Evolutionary conservation across 2,797 vertebrate genomes (phyloP), one percentile per base, ranked within the genome.

Genomic region (Enteromius afrohamiltoni): DNA sequence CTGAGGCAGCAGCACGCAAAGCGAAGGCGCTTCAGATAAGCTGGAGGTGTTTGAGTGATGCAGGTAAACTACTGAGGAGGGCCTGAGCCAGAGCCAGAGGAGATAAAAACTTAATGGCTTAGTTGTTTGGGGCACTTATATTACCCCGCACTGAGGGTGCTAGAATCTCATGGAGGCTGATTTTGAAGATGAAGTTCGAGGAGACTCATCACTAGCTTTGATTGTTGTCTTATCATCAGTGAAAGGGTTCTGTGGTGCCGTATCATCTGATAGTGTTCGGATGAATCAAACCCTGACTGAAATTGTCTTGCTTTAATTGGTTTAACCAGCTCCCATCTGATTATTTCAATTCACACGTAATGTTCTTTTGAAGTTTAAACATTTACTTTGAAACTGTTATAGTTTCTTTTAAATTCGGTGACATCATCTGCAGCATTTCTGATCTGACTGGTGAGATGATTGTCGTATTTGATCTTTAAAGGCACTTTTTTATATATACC

Each of bases 21-120:
- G 93, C 91, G 89, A 92, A 93, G 93, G 93, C 89, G 90, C 90
- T 93, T 93, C 93, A 91, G 93, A 95, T 95, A 95, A 95, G 94
- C 93, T 87, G 89, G 92, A 94, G 93, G 93, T 93, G 93, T 95
- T 93, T 93, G 91, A 93, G 92, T 90, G 91, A 95, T 94, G 92
- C 92, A 94, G 93, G 94, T 95, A 92, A 94, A 94, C 93, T 91
- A 90, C 89, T 89, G 93, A 93, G 91, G 91, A 90, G 89, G 90
- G 87, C 87, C 87, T 88, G 88, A 90, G 89, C 90, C 88, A 85
- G 75, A 81, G 76, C 82, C 80, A 78, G 67, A 79, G 75, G 55
- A 49, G 83, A 89, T 87, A 87, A 87, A 89, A 79, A 70, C 58
- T 76, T 82, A 80, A 83, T 83, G 84, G 82, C 85, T 88, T 88